Conservation (phyloP, 2,888 invertebrate genomes). For the Venusia cambrica region DNA sequence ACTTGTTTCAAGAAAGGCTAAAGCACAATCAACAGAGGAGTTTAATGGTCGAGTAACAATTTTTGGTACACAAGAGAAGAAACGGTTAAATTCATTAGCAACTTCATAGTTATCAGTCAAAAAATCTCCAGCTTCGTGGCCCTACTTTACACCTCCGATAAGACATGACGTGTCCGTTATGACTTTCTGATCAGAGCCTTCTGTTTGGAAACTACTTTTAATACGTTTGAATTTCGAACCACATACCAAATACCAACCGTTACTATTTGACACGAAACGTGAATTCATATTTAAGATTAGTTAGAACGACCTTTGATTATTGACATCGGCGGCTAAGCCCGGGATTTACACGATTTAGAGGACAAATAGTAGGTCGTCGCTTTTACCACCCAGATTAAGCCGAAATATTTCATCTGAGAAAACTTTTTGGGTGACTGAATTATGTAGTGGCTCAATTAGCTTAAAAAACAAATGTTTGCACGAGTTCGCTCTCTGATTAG, state of each 20-base stretch:
- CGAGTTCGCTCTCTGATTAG: slow-evolving; percentile 15
- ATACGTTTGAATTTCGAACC: slow-evolving; percentile 39
- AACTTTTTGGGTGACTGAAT: slow-evolving; percentile 9
- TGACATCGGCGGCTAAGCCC: too few species aligned
- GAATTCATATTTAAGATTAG: too few species aligned
- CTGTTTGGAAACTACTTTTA: slow-evolving; percentile 47
- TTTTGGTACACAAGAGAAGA: too few species aligned
- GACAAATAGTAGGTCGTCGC: slow-evolving; percentile 11
- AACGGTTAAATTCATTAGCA: too few species aligned
- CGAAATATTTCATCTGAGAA: slow-evolving; percentile 17
- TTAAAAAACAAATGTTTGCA: slow-evolving; percentile 2
- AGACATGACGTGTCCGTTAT: slow-evolving; percentile 72
- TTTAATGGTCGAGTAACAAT: too few species aligned
- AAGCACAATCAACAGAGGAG: too few species aligned
- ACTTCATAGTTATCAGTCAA: too few species aligned
- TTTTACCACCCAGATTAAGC: slow-evolving; percentile 8
- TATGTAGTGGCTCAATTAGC: slow-evolving; percentile 7
- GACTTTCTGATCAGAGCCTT: slow-evolving; percentile 66
- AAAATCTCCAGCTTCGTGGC: slow-evolving; percentile 37
- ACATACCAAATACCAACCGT: slow-evolving; percentile 37
- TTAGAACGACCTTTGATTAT: too few species aligned
- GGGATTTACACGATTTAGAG: too few species aligned
- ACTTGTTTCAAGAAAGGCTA: too few species aligned
- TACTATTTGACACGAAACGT: too few species aligned
- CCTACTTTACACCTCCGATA: slow-evolving; percentile 57